phyloP scores from a whole-genome alignment of 2,113 vertebrate genomes.

The Meriones unguiculatus region DNA sequence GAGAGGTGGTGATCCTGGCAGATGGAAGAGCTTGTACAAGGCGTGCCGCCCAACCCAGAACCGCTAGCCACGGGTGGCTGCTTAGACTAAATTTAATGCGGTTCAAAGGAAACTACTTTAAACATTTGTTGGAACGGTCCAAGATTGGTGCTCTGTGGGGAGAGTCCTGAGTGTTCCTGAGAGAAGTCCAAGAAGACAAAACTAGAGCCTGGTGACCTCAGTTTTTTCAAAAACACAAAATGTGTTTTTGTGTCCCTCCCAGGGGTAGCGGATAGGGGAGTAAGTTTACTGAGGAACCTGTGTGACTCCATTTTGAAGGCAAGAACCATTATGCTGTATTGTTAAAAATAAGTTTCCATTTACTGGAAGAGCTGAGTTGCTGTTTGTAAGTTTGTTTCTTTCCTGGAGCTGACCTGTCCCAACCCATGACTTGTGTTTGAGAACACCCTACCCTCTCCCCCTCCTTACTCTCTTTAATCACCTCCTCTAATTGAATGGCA shows the following conservation, averaged over 20 bases:
- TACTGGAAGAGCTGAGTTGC: neutral
- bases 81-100: constrained; percentile 17
- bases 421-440: neutral
- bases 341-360: neutral
- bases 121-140: neutral
- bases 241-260: neutral
- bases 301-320: neutral
- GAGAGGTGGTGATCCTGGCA: neutral
- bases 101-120: neutral
- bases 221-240: neutral
- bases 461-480: neutral
- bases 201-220: neutral
- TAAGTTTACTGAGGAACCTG: neutral
- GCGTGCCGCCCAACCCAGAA: neutral
- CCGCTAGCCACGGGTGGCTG: neutral
- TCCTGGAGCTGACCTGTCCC: neutral
- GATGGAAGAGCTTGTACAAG: neutral
- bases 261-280: neutral
- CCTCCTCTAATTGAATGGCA: neutral
- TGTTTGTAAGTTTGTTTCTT: neutral
- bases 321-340: neutral
- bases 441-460: neutral
- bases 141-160: neutral
- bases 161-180: neutral
- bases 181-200: neutral